Conservation (phyloP, 2,113 vertebrate genomes). For the Dromiciops gliroides region DNA sequence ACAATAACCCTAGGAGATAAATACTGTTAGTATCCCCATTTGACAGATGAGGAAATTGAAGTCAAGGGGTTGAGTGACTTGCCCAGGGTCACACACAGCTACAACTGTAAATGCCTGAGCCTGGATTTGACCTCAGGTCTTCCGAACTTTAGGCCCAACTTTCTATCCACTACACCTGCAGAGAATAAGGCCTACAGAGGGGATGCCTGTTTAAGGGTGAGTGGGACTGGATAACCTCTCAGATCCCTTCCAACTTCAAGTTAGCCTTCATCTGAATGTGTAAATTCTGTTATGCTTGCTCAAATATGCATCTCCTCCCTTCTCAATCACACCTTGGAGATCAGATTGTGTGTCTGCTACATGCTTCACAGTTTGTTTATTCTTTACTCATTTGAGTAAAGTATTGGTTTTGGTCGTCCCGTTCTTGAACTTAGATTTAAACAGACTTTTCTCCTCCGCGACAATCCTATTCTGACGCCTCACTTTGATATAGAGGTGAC, state of each 20-base stretch:
- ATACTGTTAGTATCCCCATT: background rate
- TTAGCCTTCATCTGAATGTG: background rate
- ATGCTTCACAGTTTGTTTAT: background rate
- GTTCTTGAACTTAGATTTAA: background rate
- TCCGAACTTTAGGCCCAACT: background rate
- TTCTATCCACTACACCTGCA: background rate
- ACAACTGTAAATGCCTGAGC: background rate
- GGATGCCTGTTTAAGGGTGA: background rate
- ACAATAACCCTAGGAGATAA: background rate
- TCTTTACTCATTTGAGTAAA: background rate
- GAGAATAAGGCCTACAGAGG: background rate
- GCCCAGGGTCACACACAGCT: background rate
- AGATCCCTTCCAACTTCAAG: background rate
- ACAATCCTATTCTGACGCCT: background rate
- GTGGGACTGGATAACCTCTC: background rate
- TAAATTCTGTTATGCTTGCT: background rate
- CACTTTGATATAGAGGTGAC: background rate
- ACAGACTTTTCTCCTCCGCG: background rate
- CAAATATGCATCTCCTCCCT: background rate
- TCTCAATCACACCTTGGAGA: background rate
- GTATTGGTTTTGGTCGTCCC: background rate
- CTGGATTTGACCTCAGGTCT: too few species aligned
- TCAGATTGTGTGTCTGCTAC: background rate
- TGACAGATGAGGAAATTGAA: background rate
- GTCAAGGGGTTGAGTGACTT: background rate